Base-by-base conservation (phyloP, 2,797 vertebrate genomes). In the Amazonetta brasiliensis region DNA sequence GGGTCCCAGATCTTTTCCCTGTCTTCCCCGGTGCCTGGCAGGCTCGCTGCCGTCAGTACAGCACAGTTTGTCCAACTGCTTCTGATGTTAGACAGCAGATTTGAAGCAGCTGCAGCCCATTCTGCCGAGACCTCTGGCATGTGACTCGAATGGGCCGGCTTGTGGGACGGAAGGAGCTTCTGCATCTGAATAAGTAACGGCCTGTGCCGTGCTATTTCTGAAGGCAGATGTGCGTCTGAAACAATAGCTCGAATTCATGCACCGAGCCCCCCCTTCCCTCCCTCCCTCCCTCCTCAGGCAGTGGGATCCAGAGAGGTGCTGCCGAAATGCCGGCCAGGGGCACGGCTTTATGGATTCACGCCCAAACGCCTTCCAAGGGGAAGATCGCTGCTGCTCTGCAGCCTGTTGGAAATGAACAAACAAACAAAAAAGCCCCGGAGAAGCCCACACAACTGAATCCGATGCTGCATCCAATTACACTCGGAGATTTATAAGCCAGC, bases 171-270 rank as follows among this genome's bases (percentile, higher is more conserved):
- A 97, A 98, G 97, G 97, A 95, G 98, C 97, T 97, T 98, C 97
- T 98, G 98, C 98, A 98, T 98, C 98, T 98, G 98, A 98, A 98
- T 98, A 97, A 98, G 98, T 97, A 97, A 93, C 69, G 97, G 98
- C 96, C 97, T 97, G 98, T 97, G 98, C 96, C 97, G 98, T 98
- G 98, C 97, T 97, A 97, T 98, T 98, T 98, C 98, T 98, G 96
- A 98, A 98, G 98, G 98, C 97, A 97, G 98, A 98, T 98, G 98
- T 98, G 99, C 98, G 98, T 97, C 98, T 98, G 68, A 52, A 97
- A 99, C 99, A 99, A 99, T 98, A 98, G 98, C 95, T 93, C 67
- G 97, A 98, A 98, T 98, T 99, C 98, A 99, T 95, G 66, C 85
- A 74, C 84, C 23, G 79, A 95, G 92, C 83, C 83, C 62, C 78